Conservation (phyloP, 2,113 vertebrate species). For the Otis tarda region DNA sequence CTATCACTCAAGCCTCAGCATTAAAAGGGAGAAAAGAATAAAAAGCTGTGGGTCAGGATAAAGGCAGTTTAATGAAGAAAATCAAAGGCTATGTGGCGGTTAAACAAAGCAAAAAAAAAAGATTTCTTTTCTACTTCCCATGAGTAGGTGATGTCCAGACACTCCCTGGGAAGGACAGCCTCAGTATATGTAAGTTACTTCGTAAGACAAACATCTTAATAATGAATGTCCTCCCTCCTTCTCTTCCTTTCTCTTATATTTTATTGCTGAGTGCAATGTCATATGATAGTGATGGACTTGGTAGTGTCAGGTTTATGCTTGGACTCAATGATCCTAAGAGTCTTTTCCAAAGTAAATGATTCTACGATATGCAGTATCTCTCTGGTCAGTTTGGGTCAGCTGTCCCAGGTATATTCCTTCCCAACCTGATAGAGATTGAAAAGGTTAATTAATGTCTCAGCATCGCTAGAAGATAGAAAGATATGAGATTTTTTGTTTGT, state of each 20-base stretch:
- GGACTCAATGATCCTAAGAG: not conserved
- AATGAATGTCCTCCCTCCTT: not conserved
- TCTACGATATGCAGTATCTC: not conserved
- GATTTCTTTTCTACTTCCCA: not conserved
- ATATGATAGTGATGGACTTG: too few species aligned
- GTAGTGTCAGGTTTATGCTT: too few species aligned
- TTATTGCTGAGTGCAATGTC: not conserved
- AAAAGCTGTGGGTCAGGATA: not conserved
- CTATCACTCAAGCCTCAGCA: not conserved
- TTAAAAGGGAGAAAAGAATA: not conserved
- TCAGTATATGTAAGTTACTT: not conserved
- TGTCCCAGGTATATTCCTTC: not conserved
- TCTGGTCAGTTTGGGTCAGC: not conserved
- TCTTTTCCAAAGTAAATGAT: not conserved
- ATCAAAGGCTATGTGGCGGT: not conserved
- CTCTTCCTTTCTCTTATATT: not conserved
- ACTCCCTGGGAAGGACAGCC: not conserved
- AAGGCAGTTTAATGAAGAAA: not conserved
- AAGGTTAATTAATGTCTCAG: too few species aligned
- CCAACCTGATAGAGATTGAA: not conserved
- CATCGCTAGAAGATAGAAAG: too few species aligned
- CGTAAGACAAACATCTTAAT: not conserved
- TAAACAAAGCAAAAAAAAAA: not conserved
- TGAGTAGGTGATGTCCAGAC: not conserved
- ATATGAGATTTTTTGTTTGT: too few species aligned